Evolutionary conservation across 1,140 invertebrate genomes (phyloP), one percentile per base, ranked within the genome.

Genomic region (Hycleus phaleratus): DNA sequence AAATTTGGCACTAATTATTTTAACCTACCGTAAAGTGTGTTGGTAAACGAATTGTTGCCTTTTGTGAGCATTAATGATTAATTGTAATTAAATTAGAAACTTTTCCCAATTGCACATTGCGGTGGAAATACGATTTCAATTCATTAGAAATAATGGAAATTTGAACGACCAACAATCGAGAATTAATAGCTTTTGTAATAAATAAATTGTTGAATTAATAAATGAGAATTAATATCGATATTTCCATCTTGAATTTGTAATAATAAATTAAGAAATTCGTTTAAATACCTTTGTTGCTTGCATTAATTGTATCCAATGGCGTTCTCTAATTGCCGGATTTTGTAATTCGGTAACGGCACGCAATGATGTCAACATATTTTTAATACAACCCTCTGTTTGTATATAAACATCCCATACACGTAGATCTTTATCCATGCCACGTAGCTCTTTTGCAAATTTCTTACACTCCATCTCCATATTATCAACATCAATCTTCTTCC

Each of bases 251-350:
- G 4, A 52, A 52, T 26, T n/a, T 52, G 25, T 40, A 38, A n/a
- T 48, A 10, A n/a, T 26, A 42, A 42, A 52, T 10, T 11, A 39
- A 51, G 4, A 43, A 24, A 24, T 32, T 6, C 24, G 39, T 25
- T 32, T 43, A 43, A 24, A 59, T 74, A 91, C 90, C 76, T 91
- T 87, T 0, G 93, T 96, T 7, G 91, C 89, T 66, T 85, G 82
- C 90, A 97, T 95, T 2, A 97, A 76, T 70, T 97, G 88, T 39
- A 86, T 78, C 95, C 95, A 97, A 76, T 97, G 94, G 44, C 94
- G 80, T 47, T 93, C 89, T 63, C 88, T 83, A 47, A 98, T 95
- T 0, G 94, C 88, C 5, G 93, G 91, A 77, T 96, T 97, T 75
- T 96, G 93, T 11, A 97, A 76, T 70, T 97, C 93, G 3, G 88